phyloP scores from a whole-genome alignment of 2,113 vertebrate genomes.

The Pluvialis apricaria region DNA sequence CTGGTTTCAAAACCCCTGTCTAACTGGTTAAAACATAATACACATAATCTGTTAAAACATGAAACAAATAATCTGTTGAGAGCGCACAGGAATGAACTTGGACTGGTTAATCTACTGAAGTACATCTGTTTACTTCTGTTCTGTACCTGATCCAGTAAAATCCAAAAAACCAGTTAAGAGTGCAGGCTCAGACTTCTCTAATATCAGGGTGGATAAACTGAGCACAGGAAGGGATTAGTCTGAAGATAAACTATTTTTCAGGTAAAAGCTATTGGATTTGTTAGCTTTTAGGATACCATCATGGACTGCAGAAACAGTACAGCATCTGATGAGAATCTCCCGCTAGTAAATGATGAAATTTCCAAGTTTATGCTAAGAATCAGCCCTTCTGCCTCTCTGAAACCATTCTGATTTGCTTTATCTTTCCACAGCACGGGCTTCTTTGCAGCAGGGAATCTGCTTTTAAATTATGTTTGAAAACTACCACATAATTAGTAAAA shows the following conservation, averaged over 20 bases:
- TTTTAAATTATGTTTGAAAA: not conserved
- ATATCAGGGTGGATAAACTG: constrained; percentile 1
- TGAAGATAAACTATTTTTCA: constrained; percentile 14
- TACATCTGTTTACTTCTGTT: constrained; percentile 28
- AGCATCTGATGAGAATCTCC: not conserved
- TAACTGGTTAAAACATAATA: constrained; percentile 17
- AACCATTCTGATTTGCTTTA: not conserved
- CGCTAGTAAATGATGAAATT: not conserved
- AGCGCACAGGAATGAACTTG: not conserved
- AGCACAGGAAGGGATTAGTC: not conserved
- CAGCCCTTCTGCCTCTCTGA: not conserved
- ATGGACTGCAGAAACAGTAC: not conserved
- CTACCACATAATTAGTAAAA: not conserved
- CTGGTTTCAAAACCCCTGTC: not conserved
- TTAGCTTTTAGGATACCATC: not conserved
- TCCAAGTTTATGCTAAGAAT: not conserved
- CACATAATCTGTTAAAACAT: constrained; percentile 31
- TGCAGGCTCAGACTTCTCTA: not conserved
- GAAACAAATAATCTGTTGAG: constrained; percentile 26
- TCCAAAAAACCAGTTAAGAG: not conserved
- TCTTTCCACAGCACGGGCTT: not conserved
- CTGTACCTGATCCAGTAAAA: not conserved
- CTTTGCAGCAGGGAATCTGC: not conserved
- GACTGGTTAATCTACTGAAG: constrained; percentile 22
- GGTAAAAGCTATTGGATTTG: constrained; percentile 7